Evolutionary conservation across 2,888 invertebrate genomes (phyloP), one percentile per base, ranked within the genome.

Genomic region (Spicauda simplicius): DNA sequence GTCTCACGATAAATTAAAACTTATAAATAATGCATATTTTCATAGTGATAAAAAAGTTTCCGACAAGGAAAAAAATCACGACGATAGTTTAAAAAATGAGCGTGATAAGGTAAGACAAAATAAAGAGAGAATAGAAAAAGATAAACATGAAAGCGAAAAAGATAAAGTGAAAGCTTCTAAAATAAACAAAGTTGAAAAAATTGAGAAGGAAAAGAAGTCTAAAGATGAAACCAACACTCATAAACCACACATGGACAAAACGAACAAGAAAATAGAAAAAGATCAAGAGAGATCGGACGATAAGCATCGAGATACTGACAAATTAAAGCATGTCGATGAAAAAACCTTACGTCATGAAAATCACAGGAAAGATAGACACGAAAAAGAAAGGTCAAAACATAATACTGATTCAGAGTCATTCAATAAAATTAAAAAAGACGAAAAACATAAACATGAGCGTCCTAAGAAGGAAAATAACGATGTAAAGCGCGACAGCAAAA

Each of bases 391-490:
- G 76, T 83, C 83, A 74, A 90, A 87, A 73, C 90, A 91, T 65
- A 76, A 76, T 11, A 66, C 76, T 2, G 86, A 90, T 56, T 73
- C 71, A 37, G 90, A 90, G 63, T 73, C 59, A 11, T 75, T 76
- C 20, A 72, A 70, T 16, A 89, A 87, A 74, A 68, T 70, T 14
- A 91, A 86, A 87, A 91, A 87, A 73, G 92, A 92, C 45, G 94
- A 94, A 68, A 94, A 89, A 82, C 88, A 93, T 77, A 93, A 88
- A 81, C 82, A 90, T 74, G 91, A 92, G 19, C 84, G 85, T 75
- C 73, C 80, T 57, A 90, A 85, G 75, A 92, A 91, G 77, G 93
- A 91, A 61, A 78, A 48, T 16, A 48, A 69, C 69, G 93, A 92
- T 7, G 68, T 77, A 41, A 92, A 91, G 78, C 83, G 86, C 53